Conservation (phyloP, 2,113 vertebrate species). For the Triplophysa tibetana region DNA sequence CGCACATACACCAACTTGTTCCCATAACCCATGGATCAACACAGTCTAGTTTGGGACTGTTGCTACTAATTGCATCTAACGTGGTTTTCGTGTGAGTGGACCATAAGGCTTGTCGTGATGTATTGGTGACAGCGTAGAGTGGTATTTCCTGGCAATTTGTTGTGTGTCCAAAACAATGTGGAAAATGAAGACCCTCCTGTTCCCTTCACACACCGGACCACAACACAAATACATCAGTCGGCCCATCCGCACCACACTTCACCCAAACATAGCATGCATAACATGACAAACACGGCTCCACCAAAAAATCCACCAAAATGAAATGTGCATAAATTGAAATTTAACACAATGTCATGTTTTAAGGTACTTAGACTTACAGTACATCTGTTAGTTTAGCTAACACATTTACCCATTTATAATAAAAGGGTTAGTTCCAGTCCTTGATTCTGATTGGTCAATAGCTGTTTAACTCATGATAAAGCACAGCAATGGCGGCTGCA, state of each 20-base stretch:
- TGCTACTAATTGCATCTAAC: constrained; percentile 32
- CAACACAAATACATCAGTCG: constrained; percentile 10
- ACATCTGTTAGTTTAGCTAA: no score
- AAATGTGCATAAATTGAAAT: no score
- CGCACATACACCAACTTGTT: constrained; percentile 16
- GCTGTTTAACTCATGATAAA: no score
- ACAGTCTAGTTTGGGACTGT: constrained; percentile 16
- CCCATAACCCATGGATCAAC: constrained; percentile 20
- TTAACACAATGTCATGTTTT: background rate
- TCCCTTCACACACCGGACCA: constrained; percentile 1
- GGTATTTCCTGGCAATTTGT: constrained; percentile 15
- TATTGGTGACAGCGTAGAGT: background rate
- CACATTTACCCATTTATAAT: no score
- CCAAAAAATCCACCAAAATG: no score
- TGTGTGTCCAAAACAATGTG: background rate
- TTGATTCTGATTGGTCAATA: no score
- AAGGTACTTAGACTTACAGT: background rate
- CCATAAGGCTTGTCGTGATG: background rate
- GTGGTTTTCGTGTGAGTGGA: background rate
- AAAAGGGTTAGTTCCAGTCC: no score
- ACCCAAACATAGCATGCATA: constrained; percentile 33
- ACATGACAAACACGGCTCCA: constrained; percentile 3
- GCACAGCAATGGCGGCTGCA: no score
- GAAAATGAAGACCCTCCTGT: background rate
- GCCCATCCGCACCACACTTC: background rate